Evolutionary conservation across 2,113 vertebrate genomes (phyloP).

Genomic region (Gnathonemus longibarbis): DNA sequence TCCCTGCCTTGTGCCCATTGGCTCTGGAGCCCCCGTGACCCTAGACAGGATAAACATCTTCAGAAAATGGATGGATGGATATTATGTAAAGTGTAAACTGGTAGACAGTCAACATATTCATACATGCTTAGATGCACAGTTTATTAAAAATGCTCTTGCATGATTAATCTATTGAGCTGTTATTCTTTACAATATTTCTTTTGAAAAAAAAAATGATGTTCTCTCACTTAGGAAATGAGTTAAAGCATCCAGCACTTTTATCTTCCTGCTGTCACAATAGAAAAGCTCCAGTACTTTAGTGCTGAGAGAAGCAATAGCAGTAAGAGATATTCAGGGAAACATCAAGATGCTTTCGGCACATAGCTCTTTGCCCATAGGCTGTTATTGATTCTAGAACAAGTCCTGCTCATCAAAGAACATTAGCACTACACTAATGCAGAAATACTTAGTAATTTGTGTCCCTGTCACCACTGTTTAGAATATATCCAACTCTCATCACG

Average conservation of each 20-base stretch:
- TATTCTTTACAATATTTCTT: neutral
- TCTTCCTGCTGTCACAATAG: neutral
- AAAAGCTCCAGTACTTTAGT: neutral
- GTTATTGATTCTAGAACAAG: slow-evolving; percentile 43
- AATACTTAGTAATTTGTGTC: slow-evolving; percentile 29
- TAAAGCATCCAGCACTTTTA: neutral
- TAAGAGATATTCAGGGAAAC: slow-evolving; percentile 22
- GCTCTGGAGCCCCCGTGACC: too few species aligned
- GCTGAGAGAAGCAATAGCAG: neutral
- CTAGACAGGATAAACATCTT: too few species aligned
- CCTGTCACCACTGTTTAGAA: neutral
- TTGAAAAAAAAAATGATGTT: neutral
- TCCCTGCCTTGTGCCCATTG: too few species aligned
- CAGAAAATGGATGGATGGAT: neutral
- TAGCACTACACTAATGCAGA: slow-evolving; percentile 31
- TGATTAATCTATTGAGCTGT: neutral
- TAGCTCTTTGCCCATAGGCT: slow-evolving; percentile 18
- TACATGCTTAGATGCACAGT: neutral
- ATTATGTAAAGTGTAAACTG: neutral
- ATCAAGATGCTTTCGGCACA: slow-evolving; percentile 19
- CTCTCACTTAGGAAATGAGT: neutral
- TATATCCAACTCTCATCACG: neutral
- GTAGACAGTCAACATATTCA: neutral
- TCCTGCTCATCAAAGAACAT: slow-evolving; percentile 33
- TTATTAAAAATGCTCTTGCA: neutral